These are phyloP conservation scores for Myotis brandtii DNA, from an alignment of 2,113 vertebrate species.

Conservation along the genomic window DNA sequence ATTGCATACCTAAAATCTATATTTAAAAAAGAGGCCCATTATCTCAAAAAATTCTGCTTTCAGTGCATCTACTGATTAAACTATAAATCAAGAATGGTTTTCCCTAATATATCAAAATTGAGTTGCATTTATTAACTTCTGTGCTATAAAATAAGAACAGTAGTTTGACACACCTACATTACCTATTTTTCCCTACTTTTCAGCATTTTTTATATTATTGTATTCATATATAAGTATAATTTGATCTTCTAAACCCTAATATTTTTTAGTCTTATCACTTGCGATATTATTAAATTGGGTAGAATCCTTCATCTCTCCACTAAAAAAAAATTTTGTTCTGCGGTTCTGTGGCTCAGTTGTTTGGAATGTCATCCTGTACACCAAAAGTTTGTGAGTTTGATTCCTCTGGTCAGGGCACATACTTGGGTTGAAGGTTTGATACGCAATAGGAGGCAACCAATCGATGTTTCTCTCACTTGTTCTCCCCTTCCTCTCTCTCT, in stretches of 20 bases:
- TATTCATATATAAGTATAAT: neutral
- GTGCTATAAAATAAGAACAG: neutral
- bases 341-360: no score
- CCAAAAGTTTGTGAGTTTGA: no score
- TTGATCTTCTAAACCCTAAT: neutral
- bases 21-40: neutral
- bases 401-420: no score
- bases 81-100: neutral
- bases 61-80: neutral
- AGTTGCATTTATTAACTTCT: neutral
- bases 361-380: no score
- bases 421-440: no score
- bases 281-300: neutral
- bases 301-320: neutral
- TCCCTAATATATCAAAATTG: neutral
- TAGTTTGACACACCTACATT: neutral
- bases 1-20: neutral
- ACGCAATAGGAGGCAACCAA: no score
- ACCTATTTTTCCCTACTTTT: neutral
- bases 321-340: neutral
- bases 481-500: no score
- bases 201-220: neutral
- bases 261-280: neutral
- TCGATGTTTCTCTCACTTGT: no score
- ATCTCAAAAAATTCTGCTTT: conserved; percentile 35